Base-by-base conservation (phyloP, 1,140 invertebrate species). In the Drosophila insularis region DNA sequence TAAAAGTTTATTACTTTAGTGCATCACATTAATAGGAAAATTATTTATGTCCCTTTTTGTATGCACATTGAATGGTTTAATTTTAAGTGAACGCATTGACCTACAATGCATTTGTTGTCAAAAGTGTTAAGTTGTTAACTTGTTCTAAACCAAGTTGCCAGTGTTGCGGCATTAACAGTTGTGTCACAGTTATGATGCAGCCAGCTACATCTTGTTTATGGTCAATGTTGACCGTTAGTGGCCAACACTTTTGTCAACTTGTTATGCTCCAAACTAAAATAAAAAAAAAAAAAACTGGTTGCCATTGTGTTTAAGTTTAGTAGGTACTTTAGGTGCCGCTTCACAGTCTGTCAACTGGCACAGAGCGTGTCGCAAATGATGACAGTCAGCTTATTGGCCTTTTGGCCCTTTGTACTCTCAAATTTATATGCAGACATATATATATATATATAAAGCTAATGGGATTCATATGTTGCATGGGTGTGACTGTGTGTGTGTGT, bases 291-390 rank as follows among this genome's bases (percentile, higher is more conserved):
- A 23, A 73, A 85, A 80, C 84, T 82, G 71, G 82, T 82, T 81
- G 64, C 13, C 63, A 63, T 59, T 74, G 71, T 13, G 35, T 76
- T 56, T 40, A 76, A 86, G 65, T 79, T 81, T 61, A 62, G 67
- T 82, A 73, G 59, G 67, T 82, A 73, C 82, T 87, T 79, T 65
- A 46, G 64, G 63, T 55, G 43, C 62, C 62, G 43, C 62, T 74
- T 68, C 68, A 59, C 65, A 59, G 63, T 61, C 65, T 56, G 32
- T 63, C 40, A 35, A 37, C 19, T 21, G 39, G 37, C 40, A n/a
- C 19, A 53, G 19, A 71, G 79, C 79, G 75, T 87, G 81, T 82
- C 79, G 79, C 66, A 87, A 87, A 73, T 63, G 71, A 67, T 87
- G 79, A 86, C 81, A 70, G 79, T 40, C 59, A 68, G 67, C 84